Evolutionary conservation across 2,888 invertebrate species (phyloP), one percentile per base, ranked within the genome.

Genomic region (Mantis religiosa): DNA sequence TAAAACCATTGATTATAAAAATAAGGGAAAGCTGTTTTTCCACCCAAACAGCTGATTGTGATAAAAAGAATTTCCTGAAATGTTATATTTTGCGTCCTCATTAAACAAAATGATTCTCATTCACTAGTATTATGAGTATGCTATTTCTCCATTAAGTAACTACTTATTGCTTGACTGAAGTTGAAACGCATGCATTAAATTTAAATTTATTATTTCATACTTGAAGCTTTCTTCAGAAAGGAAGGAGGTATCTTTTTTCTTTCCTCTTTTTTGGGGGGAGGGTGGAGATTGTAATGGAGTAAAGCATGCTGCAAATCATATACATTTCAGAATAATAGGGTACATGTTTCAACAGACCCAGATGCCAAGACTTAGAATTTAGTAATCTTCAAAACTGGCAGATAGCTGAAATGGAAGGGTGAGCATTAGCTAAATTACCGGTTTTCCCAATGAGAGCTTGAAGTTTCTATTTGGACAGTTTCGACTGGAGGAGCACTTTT

Each of bases 341-440:
- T 7, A 83, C n/a, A n/a, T 0, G 20, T 41, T 25, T 28, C 28
- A 30, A 34, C n/a, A 30, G 34, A 30, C 90, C 88, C 81, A 89
- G 82, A 28, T 83, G 83, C 88, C 91, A 90, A 83, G 30, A 89
- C 92, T 85, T 90, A 91, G 47, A 91, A 91, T 54, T 91, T 89
- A 89, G 34, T 91, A 90, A 89, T 92, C 92, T 88, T 91, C 91
- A 86, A 92, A n/a, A n/a, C 20, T 47, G 71, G 15, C 88, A 88
- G 28, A 15, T n/a, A 71, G 54, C 54, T 71, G 54, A 71, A 71
- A 71, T 54, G 25, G 41, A 71, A 71, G 20, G 8, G 15, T 71
- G 25, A 71, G 4, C 54, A 27, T 71, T 71, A 71, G 4, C 20
- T 71, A 71, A 71, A 71, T 25, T 84, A 89, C 89, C 89, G 87